Evolutionary conservation across 2,797 vertebrate species (phyloP).

Genomic region (Clarias fuscus): DNA sequence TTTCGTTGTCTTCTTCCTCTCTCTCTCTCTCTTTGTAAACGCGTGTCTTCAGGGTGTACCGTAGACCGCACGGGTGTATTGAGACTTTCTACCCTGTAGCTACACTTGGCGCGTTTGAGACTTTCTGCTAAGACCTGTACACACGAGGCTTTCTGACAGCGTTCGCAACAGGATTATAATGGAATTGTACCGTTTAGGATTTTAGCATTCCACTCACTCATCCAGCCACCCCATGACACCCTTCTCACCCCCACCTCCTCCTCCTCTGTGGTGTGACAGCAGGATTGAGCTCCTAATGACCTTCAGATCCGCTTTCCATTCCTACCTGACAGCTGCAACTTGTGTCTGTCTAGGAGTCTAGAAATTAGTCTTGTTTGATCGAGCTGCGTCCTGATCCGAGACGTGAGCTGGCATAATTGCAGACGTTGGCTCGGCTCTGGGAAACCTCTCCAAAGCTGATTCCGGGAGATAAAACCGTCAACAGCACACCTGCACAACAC

Average conservation of each 20-base stretch:
- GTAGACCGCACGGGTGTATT: background rate
- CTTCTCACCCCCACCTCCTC: background rate
- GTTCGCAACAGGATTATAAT: slow-evolving; percentile 27
- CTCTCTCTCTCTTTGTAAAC: slow-evolving; percentile 17
- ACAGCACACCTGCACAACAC: slow-evolving; percentile 67
- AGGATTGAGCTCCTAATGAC: slow-evolving; percentile 27
- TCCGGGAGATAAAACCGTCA: slow-evolving; percentile 68
- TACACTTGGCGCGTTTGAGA: background rate
- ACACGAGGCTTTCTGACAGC: slow-evolving; percentile 31
- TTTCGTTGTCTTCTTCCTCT: slow-evolving; percentile 4
- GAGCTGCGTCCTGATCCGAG: background rate
- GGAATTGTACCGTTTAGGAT: slow-evolving; percentile 31
- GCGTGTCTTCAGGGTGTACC: slow-evolving; percentile 29
- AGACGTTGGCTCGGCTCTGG: slow-evolving; percentile 43
- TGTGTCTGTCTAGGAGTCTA: slow-evolving; percentile 26
- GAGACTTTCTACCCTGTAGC: slow-evolving; percentile 12
- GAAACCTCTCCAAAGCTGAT: slow-evolving; percentile 52
- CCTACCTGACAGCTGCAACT: slow-evolving; percentile 42
- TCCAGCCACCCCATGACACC: slow-evolving; percentile 24
- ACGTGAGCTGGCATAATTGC: slow-evolving; percentile 5
- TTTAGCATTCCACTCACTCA: slow-evolving; percentile 38
- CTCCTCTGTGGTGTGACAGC: slow-evolving; percentile 7
- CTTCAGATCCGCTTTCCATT: slow-evolving; percentile 40
- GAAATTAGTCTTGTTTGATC: slow-evolving; percentile 33
- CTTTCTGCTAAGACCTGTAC: slow-evolving; percentile 31